phyloP scores from a whole-genome alignment of 2,888 invertebrate species.

The Julus scandinavius region DNA sequence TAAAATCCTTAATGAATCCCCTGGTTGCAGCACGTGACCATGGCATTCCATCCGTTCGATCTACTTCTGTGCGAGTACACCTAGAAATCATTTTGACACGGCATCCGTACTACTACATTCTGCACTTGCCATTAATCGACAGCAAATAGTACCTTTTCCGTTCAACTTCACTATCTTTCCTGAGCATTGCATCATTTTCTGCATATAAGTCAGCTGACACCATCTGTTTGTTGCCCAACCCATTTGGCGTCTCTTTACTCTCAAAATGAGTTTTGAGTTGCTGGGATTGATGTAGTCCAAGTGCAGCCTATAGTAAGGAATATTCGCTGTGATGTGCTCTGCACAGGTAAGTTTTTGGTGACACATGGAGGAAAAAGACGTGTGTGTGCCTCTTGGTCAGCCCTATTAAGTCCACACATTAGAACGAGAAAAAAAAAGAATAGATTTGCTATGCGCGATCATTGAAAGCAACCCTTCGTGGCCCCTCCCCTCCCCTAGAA shows the following conservation, averaged over 20 bases:
- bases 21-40: constrained; percentile 24
- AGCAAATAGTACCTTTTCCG: constrained; percentile 18
- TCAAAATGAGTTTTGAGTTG: constrained; percentile 2
- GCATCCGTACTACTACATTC: constrained; percentile 39
- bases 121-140: constrained; percentile 18
- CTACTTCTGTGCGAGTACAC: constrained; percentile 20
- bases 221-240: constrained; percentile 10
- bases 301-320: constrained; percentile 44
- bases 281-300: constrained; percentile 18
- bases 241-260: constrained; percentile 10
- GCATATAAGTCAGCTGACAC: constrained; percentile 18
- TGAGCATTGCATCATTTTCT: constrained; percentile 18
- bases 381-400: constrained; percentile 8
- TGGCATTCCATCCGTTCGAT: neutral
- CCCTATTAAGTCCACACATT: neutral
- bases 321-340: constrained; percentile 51
- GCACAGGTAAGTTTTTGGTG: constrained; percentile 51
- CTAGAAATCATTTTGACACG: constrained; percentile 12
- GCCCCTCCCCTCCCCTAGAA: neutral
- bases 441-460: constrained; percentile 18
- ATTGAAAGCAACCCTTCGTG: neutral
- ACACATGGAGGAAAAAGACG: constrained; percentile 8
- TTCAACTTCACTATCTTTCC: constrained; percentile 18
- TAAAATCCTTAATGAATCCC: constrained; percentile 15
- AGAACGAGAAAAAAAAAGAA: neutral